Evolutionary conservation across 2,797 vertebrate species (phyloP).

Genomic region (Aythya fuligula): DNA sequence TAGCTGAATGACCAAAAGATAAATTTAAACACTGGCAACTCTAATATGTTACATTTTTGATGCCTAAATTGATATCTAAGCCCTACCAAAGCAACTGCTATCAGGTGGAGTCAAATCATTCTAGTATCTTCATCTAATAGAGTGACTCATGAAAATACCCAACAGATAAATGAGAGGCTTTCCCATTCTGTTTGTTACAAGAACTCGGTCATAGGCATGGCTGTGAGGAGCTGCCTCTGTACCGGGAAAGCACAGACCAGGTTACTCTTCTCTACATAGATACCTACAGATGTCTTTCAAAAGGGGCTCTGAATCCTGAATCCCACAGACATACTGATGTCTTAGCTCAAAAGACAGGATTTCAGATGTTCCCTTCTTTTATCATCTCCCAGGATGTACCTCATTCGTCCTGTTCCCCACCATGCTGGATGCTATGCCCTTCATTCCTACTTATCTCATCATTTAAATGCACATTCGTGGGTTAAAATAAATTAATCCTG

Average conservation of each 20-base stretch:
- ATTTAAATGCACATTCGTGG: not conserved
- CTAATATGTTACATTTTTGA: not conserved
- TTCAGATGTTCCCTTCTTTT: not conserved
- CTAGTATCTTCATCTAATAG: not conserved
- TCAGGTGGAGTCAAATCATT: not conserved
- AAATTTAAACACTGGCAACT: not conserved
- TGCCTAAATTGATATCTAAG: not conserved
- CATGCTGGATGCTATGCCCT: not conserved
- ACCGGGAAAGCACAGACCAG: not conserved
- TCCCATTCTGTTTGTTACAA: not conserved
- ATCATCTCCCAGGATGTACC: not conserved
- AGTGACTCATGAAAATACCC: not conserved
- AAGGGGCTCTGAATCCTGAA: not conserved
- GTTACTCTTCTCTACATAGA: not conserved
- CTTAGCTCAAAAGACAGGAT: not conserved
- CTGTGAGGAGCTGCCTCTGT: not conserved
- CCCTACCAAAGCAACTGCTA: not conserved
- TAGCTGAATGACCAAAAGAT: not conserved
- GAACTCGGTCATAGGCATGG: not conserved
- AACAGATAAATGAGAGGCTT: not conserved
- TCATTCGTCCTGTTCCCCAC: not conserved
- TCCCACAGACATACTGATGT: not conserved
- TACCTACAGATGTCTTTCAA: not conserved
- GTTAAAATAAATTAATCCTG: not conserved
- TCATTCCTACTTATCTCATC: not conserved